Evolutionary conservation across 2,113 vertebrate genomes (phyloP), one percentile per base, ranked within the genome.

Genomic region (Neomonachus schauinslandi): DNA sequence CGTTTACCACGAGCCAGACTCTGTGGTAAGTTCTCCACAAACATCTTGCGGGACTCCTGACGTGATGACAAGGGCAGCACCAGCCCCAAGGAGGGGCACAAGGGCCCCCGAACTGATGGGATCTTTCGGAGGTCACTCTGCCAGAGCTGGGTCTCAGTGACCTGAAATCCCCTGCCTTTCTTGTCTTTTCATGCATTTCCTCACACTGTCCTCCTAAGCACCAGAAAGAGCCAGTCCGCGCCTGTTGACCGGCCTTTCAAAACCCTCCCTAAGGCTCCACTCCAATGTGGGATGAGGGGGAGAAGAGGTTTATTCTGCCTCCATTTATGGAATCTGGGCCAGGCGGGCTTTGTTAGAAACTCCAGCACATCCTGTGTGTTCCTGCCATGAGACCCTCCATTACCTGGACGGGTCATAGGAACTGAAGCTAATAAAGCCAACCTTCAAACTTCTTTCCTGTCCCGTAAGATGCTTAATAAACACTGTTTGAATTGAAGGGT

Each of bases 401-500:
- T 33, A 51, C 13, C 11, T 2, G 65, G 82, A 84, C 0, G 0
- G 71, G 31, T 61, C 39, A 33, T 1, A 90, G 53, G 10, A 82
- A 77, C 71, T 15, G 16, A 88, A 74, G 59, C n/a, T 69, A 85
- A 46, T 61, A 63, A 84, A 80, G 79, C 49, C 14, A 36, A 72
- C 5, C 16, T 65, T 89, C 31, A 55, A 49, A 93, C 59, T 80
- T 91, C 76, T 93, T 84, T 72, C 39, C 6, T 49, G 28, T 26
- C 42, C 28, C 36, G 2, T 28, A 89, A 92, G 53, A 77, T 91
- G 51, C 51, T 96, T 93, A 93, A 94, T 83, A 86, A 95, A 95
- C 33, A 65, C 42, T 31, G 16, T 33, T 31, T 81, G 51, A 77
- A 77, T 0, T n/a, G 46, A 96, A 94, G 51, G 86, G 89, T 74